phyloP scores from a whole-genome alignment of 1,140 invertebrate species.

The Lepidurus apus region DNA sequence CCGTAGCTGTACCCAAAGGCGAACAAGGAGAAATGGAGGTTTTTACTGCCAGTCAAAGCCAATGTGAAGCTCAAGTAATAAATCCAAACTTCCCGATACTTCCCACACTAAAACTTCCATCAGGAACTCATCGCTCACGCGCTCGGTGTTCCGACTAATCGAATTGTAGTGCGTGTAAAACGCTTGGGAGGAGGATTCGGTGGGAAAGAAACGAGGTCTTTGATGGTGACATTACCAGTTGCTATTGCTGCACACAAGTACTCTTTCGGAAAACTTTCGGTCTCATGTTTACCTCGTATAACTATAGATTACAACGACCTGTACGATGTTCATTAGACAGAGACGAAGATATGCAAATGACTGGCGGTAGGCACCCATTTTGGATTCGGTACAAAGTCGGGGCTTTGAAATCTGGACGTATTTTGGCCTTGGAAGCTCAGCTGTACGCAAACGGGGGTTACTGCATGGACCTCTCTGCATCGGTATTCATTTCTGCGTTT shows the following conservation, averaged over 20 bases:
- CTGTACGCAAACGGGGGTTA: slow-evolving; percentile 80
- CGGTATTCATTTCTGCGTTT: no score
- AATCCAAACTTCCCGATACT: slow-evolving; percentile 43
- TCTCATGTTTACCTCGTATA: slow-evolving; percentile 38
- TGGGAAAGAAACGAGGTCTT: slow-evolving; percentile 81
- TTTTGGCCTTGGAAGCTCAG: slow-evolving; percentile 63
- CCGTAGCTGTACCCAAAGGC: slow-evolving; percentile 62
- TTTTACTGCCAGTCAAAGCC: slow-evolving; percentile 75
- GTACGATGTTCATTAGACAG: slow-evolving; percentile 84
- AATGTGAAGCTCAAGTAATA: slow-evolving; percentile 55
- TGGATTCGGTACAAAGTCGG: slow-evolving; percentile 79
- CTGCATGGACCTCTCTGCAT: slow-evolving; percentile 64
- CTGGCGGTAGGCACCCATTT: slow-evolving; percentile 84
- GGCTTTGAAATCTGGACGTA: slow-evolving; percentile 64
- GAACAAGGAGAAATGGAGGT: slow-evolving; percentile 69
- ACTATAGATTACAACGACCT: slow-evolving; percentile 60
- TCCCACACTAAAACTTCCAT: slow-evolving; percentile 43
- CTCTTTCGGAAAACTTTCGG: slow-evolving; percentile 44
- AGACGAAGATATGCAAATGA: slow-evolving; percentile 89
- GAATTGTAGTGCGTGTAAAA: slow-evolving; percentile 70
- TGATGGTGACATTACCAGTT: slow-evolving; percentile 48
- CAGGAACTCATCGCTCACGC: slow-evolving; percentile 65
- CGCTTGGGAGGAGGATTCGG: slow-evolving; percentile 92
- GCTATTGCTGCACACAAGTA: slow-evolving; percentile 49
- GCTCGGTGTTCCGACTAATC: slow-evolving; percentile 67